Base-by-base conservation (phyloP, 1,140 invertebrate species). In the Luehdorfia chinensis region DNA sequence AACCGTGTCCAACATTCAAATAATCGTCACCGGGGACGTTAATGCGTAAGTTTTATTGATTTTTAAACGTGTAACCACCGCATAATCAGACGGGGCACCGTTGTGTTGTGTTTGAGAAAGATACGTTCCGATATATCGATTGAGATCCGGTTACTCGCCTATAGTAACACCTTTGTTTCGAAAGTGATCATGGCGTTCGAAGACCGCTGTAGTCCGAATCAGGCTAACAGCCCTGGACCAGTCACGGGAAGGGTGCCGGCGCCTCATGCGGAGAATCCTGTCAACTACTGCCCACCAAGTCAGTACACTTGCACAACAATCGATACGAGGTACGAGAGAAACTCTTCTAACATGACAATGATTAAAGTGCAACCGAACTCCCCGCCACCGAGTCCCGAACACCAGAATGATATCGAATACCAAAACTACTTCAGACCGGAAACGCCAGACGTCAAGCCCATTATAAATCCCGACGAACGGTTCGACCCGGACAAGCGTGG, bases 141-240 rank as follows among this genome's bases (percentile, higher is more conserved):
- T n/a, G n/a, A n/a, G n/a, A n/a, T n/a, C n/a, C n/a, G n/a, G n/a
- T n/a, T n/a, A n/a, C n/a, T n/a, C n/a, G n/a, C n/a, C n/a, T n/a
- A n/a, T n/a, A n/a, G n/a, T n/a, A n/a, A n/a, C n/a, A n/a, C n/a
- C n/a, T n/a, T n/a, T n/a, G n/a, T 21, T 4, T 4, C 3, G 19
- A 21, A 3, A 21, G 7, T 21, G 7, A 21, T 4, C 19, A 90
- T 90, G 89, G 89, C 89, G 47, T 88, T 90, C 44, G 89, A 90
- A 84, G 89, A 90, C 66, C 86, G 89, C 23, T 90, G 88, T 81
- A 90, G 89, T 76, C 89, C 89, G 52, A 89, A 87, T 60, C 86
- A 89, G 76, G 89, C 89, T 44, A 89, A 87, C 67, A 89, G 88
- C 53, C 85, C 84, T 1, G 84, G 81, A 0, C 84, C 84, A 0